Conservation (phyloP, 2,113 vertebrate species). For the Peromyscus leucopus region DNA sequence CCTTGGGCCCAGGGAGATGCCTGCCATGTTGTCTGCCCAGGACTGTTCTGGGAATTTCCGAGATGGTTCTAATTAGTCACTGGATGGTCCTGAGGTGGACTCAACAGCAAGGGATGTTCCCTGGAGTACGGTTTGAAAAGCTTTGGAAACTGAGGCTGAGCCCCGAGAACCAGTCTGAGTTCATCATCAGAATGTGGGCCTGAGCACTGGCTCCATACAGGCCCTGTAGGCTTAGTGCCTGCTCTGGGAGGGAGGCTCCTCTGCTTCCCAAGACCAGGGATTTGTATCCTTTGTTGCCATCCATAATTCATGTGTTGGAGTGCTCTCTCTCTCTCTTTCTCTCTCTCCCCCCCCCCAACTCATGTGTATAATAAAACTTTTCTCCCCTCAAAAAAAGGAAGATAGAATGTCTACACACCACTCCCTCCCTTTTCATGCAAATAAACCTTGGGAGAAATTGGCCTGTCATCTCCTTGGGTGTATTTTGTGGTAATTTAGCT, state of each 20-base stretch:
- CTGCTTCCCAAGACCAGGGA: neutral
- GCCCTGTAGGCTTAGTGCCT: accelerated
- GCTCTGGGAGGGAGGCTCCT: accelerated
- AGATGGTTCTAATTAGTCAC: neutral
- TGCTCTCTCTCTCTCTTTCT: too few species aligned
- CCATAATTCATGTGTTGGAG: neutral
- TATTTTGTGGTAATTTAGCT: slow-evolving; percentile 79
- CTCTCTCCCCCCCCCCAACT: neutral
- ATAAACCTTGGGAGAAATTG: slow-evolving; percentile 56
- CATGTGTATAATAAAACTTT: neutral
- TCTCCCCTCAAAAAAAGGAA: neutral
- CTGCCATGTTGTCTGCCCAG: accelerated
- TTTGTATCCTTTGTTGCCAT: accelerated
- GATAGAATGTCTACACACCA: slow-evolving; percentile 7
- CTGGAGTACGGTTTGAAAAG: neutral
- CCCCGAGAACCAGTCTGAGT: neutral
- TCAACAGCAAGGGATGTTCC: accelerated
- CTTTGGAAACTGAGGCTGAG: neutral
- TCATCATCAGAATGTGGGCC: accelerated
- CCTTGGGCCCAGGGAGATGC: neutral
- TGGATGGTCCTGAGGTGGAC: accelerated
- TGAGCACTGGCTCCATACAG: accelerated
- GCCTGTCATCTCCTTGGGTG: slow-evolving; percentile 76
- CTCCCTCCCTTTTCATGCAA: slow-evolving; percentile 60
- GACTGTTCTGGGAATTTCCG: accelerated